phyloP scores from a whole-genome alignment of 2,797 vertebrate genomes.

The Lagorchestes hirsutus region DNA sequence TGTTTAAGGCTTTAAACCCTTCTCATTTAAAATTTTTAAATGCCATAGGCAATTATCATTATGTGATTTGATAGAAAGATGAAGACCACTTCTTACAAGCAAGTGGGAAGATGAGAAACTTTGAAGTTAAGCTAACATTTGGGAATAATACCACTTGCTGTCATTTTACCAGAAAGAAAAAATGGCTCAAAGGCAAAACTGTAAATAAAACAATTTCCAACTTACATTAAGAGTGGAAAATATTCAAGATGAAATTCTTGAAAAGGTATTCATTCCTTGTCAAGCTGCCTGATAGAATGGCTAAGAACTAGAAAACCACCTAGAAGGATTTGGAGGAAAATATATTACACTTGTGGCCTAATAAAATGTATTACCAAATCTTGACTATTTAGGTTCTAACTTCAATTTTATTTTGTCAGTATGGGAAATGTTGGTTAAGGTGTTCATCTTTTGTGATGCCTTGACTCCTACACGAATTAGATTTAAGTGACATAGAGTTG shows the following conservation, averaged over 20 bases:
- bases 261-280: slow-evolving; percentile 32
- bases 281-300: neutral
- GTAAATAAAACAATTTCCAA: slow-evolving; percentile 55
- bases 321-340: slow-evolving; percentile 33
- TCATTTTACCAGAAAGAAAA: slow-evolving; percentile 49
- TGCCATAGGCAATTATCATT: slow-evolving; percentile 63
- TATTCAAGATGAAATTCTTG: slow-evolving; percentile 55
- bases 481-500: neutral
- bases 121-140: slow-evolving; percentile 43
- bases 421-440: neutral
- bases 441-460: neutral
- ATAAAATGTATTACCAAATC: slow-evolving; percentile 56
- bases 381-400: neutral
- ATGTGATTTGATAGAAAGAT: slow-evolving; percentile 45
- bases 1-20: neutral
- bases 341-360: slow-evolving; percentile 56
- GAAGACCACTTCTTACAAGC: slow-evolving; percentile 63
- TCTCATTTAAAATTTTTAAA: slow-evolving; percentile 47
- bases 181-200: slow-evolving; percentile 34
- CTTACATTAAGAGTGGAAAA: slow-evolving; percentile 54
- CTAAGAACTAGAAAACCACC: slow-evolving; percentile 15
- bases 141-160: slow-evolving; percentile 22
- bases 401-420: neutral
- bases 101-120: slow-evolving; percentile 38
- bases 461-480: neutral